Percentiles rank a stretch among this genome's conserved stretches.
Conservation (phyloP, 2,888 invertebrate genomes). For the Morinoia aosen region DNA sequence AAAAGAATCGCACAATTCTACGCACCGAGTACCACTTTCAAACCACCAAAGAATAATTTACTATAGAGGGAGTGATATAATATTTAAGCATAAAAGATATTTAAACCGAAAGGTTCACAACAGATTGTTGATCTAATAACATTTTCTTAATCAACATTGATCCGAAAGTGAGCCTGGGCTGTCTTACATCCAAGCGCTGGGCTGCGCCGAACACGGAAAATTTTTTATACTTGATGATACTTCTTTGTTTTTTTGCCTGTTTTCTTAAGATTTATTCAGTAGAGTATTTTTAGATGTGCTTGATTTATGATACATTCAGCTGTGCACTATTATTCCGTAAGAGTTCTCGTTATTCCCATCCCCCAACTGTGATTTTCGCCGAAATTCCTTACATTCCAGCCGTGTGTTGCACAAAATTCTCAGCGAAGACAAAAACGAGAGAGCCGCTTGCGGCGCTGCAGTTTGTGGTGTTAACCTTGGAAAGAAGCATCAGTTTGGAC, state of each 20-base stretch:
- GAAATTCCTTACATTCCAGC: not conserved
- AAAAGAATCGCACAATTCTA: not conserved
- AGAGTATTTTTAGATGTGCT: not conserved
- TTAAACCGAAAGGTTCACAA: too few relatives aligned
- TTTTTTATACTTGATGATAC: not conserved
- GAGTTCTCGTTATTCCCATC: not conserved
- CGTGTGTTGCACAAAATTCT: not conserved
- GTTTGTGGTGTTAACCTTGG: slow-evolving; percentile 17
- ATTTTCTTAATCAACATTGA: too few relatives aligned
- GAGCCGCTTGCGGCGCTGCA: not conserved
- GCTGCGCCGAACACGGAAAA: too few relatives aligned
- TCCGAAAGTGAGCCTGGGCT: too few relatives aligned
- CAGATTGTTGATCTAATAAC: too few relatives aligned
- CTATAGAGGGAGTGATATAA: too few relatives aligned
- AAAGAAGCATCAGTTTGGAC: not conserved
- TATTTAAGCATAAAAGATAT: too few relatives aligned
- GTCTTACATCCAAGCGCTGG: too few relatives aligned
- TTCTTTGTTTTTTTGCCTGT: not conserved
- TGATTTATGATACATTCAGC: not conserved
- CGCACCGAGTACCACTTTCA: too few relatives aligned
- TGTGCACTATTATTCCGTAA: not conserved
- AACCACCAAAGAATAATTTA: too few relatives aligned
- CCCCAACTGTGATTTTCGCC: not conserved
- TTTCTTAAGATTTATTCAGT: not conserved
- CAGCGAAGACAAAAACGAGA: not conserved